Base-by-base conservation (phyloP, 2,797 vertebrate genomes). In the Acanthiza pusilla region DNA sequence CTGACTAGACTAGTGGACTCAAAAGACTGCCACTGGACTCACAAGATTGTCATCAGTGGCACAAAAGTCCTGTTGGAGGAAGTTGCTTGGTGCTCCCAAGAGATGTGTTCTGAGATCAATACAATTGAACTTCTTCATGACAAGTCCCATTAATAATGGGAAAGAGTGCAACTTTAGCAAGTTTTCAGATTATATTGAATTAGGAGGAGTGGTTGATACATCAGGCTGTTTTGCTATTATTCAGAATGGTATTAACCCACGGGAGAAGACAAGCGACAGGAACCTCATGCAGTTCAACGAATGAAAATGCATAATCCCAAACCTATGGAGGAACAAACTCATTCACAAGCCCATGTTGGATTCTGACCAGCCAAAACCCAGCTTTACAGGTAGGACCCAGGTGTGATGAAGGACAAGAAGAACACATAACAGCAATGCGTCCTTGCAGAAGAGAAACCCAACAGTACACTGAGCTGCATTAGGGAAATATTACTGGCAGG, bases 291-390 rank as follows among this genome's bases (percentile, higher is more conserved):
- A 38, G 22, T 68, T 76, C 27, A 65, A 15, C 13, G 72, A 65
- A 32, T 8, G 13, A 76, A 84, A 63, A 38, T 23, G 7, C 4
- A n/a, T 61, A 68, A 25, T 36, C 29, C 15, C 48, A 18, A n/a
- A 57, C 5, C 17, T 23, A 13, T 2, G 2, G 17, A 45, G 7
- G 13, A 85, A 3, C 11, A 78, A 62, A 9, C 5, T 7, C 51
- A 27, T 29, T 23, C 16, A 80, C 0, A 0, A 63, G 8, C 40
- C 48, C 6, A 8, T 27, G 11, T 21, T 47, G 38, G 32, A 21
- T 26, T 27, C 17, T 48, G 34, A 42, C 13, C 0, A 0, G 30
- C 26, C 15, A 34, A 61, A 67, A 30, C 4, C 0, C 40, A 67
- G 20, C 15, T 42, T 74, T 32, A 23, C 18, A 36, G 5, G 20